These are phyloP conservation scores for Brachionus calyciflorus DNA, from an alignment of 1,140 invertebrate species.

Conservation along the genomic window DNA sequence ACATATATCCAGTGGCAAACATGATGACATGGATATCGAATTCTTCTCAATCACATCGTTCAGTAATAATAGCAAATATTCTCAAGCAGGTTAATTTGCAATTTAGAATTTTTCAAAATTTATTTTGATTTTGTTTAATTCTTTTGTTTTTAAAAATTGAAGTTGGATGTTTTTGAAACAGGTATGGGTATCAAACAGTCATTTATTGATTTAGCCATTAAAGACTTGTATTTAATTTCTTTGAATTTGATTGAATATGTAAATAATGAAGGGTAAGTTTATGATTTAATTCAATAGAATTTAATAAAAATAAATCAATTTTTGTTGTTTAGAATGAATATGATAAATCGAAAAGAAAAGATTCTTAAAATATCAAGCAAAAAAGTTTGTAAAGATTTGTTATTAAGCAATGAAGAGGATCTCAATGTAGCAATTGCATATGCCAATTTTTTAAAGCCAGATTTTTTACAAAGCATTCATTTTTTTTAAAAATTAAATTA, in stretches of 20 bases:
- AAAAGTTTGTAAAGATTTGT: neutral
- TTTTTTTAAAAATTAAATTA: too few species aligned
- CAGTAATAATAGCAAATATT: neutral
- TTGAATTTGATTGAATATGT: constrained; percentile 27
- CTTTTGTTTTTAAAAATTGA: neutral
- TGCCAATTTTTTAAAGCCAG: constrained; percentile 28
- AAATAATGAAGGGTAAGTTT: neutral
- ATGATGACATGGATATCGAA: neutral
- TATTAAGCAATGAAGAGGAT: constrained; percentile 1
- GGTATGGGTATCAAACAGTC: constrained; percentile 11
- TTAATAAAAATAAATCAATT: neutral
- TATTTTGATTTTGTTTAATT: neutral
- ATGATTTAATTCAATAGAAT: neutral
- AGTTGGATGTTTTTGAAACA: neutral
- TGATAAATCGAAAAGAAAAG: neutral
- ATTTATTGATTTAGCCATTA: neutral
- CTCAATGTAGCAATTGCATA: constrained; percentile 14
- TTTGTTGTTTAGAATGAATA: neutral
- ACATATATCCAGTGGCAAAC: neutral
- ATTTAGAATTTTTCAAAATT: neutral
- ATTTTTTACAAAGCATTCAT: neutral
- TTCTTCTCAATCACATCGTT: neutral
- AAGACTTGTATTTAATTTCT: neutral
- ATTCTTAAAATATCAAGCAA: neutral
- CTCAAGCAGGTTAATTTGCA: neutral